Base-by-base conservation (phyloP, 30 jellyfish, hydroid and myxozoan genomes). In the Pelagia noctiluca region DNA sequence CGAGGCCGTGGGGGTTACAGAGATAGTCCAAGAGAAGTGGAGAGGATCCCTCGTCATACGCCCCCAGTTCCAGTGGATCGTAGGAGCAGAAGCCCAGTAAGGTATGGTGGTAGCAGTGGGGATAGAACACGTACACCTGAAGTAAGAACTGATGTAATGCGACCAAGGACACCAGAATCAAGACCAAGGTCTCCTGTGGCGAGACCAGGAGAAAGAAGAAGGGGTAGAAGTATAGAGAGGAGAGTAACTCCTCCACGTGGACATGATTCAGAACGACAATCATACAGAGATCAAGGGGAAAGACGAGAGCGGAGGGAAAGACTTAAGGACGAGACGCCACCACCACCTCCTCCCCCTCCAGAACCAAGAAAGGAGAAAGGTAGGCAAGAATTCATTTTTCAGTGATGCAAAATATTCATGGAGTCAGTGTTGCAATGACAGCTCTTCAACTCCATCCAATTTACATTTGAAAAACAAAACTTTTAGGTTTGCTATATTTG, bases 271-370 rank as follows among this genome's bases (percentile, higher is more conserved):
- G 88, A 86, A 5, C 35, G 96, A 37, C 63, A 67, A 2, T 26
- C 69, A 4, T 86, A 75, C 37, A 70, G 86, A 12, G 96, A 86
- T 2, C 92, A 82, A 23, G 79, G 78, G 11, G 88, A 86, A 4
- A 71, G 96, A 33, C 53, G 96, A 13, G 89, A 86, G n/a, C 32
- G 93, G 36, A 71, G 97, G 73, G 93, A 79, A 35, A 80, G 82
- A 47, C 69, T 71, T 18, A 79, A 86, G 50, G 97, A 88, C n/a
- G 97, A 88, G 25, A 88, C 91, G 19, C 97, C 97, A 19, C 97
- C 97, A 11, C 97, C 97, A 0, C 97, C 97, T n/a, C 97, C 97
- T 2, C 97, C 97, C 28, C 97, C 97, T 0, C 97, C 97, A 4
- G 91, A 78, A 49, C 88, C 93, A 71, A 88, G 90, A 68, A 82